Evolutionary conservation across 1,140 invertebrate species (phyloP), one percentile per base, ranked within the genome.

Genomic region (Intoshia linei): DNA sequence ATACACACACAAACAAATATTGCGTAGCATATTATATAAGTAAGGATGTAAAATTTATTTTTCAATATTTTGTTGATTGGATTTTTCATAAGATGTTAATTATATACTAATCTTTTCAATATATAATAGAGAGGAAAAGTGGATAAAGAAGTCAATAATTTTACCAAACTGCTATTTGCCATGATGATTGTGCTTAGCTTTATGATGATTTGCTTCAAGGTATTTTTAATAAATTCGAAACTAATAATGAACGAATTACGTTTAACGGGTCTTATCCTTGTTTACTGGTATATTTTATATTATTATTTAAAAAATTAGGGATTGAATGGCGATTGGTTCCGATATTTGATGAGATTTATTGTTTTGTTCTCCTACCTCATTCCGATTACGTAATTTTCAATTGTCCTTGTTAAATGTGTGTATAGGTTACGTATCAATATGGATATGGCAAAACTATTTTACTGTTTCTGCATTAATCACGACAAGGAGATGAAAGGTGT

Each of bases 301-400:
- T 14, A n/a, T n/a, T n/a, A n/a, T n/a, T n/a, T n/a, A n/a, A n/a
- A n/a, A n/a, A n/a, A 10, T 32, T 45, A 57, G 50, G 55, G 54
- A 14, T 93, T 90, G 55, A 70, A 66, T 41, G 83, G 81, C 0
- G 76, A 75, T 1, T 98, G 90, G 90, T 90, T 83, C 52, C 60
- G 72, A 42, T 93, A 93, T 52, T 68, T 87, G 62, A 87, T 93
- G 57, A 64, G 87, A 48, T 98, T 93, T 52, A 69, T 93, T 37
- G 63, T 95, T 6, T 65, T 98, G 1, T 95, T 98, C 59, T 93
- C 84, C 0, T 95, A 95, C 57, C 93, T 98, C 39, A 93, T 98
- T 51, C 87, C 87, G 13, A 84, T 98, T 42, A 78, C 73, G 70
- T 74, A 27, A 14, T 27, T 11, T 27, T 11, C 11, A 27, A 27